Conservation (phyloP, 2,797 vertebrate species). For the Chloroceryle inda region DNA sequence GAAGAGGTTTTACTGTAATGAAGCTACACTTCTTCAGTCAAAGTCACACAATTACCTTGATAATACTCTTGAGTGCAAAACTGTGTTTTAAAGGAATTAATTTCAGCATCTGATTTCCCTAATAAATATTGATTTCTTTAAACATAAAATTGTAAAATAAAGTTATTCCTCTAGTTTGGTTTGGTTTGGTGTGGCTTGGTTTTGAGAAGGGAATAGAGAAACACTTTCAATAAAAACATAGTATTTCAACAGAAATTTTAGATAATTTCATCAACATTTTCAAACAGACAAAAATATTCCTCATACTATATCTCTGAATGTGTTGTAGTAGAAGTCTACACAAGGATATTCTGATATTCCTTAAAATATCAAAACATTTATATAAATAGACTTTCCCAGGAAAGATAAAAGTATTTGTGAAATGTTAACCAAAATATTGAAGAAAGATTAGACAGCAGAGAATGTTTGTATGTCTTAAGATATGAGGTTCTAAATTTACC, state of each 20-base stretch:
- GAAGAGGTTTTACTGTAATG: neutral
- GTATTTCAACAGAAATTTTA: neutral
- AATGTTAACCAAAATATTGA: conserved; percentile 2
- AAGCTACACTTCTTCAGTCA: neutral
- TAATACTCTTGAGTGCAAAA: neutral
- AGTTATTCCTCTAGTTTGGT: neutral
- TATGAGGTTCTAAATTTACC: neutral
- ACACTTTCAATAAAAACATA: neutral
- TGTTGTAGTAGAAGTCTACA: neutral
- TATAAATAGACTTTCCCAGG: neutral
- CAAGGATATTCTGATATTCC: neutral
- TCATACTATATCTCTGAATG: neutral
- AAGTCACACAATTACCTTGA: neutral
- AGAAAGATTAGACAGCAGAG: neutral
- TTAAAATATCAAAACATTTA: neutral
- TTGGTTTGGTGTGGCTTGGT: neutral
- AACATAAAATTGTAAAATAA: neutral
- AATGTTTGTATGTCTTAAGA: neutral
- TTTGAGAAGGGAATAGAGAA: neutral
- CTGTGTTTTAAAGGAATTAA: neutral
- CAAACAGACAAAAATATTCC: neutral
- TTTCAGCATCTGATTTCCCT: neutral
- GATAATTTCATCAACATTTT: neutral
- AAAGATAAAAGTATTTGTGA: neutral
- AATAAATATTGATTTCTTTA: neutral